Evolutionary conservation across 2,113 vertebrate species (phyloP).

Genomic region (Percina caprodes): DNA sequence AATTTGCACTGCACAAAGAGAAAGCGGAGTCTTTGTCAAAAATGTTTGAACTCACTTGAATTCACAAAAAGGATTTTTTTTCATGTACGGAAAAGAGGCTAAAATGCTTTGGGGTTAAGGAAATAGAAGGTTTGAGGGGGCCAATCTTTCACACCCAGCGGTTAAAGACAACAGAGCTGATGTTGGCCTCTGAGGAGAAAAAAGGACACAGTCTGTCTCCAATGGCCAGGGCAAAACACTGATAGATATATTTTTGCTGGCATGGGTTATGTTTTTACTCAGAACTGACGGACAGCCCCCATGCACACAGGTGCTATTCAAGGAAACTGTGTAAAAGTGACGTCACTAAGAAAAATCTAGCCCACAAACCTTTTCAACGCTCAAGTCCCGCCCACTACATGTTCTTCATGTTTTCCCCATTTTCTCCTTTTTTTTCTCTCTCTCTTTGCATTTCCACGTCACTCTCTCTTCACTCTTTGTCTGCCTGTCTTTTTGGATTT

Average conservation of each 20-base stretch:
- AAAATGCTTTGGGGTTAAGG: constrained; percentile 11
- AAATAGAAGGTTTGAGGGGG: constrained; percentile 6
- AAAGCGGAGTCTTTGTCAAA: constrained; percentile 43
- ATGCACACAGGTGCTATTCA: constrained; percentile 86
- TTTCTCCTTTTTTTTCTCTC: constrained; percentile 42
- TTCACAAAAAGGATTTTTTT: constrained; percentile 33
- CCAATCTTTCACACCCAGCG: constrained; percentile 22
- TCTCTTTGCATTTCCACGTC: constrained; percentile 2
- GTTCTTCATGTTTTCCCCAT: constrained; percentile 63
- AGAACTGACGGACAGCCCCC: constrained; percentile 83
- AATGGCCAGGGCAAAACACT: constrained; percentile 73
- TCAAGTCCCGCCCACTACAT: constrained; percentile 80
- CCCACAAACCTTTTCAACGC: constrained; percentile 75
- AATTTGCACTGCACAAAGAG: constrained; percentile 55
- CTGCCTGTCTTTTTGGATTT: constrained; percentile 27
- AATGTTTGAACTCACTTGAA: constrained; percentile 41
- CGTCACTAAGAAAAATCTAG: constrained; percentile 78
- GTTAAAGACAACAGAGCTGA: constrained; percentile 28
- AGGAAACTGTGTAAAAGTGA: constrained; percentile 86
- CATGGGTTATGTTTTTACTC: constrained; percentile 84
- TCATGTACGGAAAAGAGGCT: constrained; percentile 30
- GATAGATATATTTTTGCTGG: constrained; percentile 80
- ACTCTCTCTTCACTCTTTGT: constrained; percentile 36
- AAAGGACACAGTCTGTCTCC: constrained; percentile 58
- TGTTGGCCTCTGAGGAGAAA: constrained; percentile 59